A percentile compares a stretch with the other conserved stretches of the same genome.
Evolutionary conservation across 2,888 invertebrate genomes (phyloP).

Genomic region (Serrognathus titanus): DNA sequence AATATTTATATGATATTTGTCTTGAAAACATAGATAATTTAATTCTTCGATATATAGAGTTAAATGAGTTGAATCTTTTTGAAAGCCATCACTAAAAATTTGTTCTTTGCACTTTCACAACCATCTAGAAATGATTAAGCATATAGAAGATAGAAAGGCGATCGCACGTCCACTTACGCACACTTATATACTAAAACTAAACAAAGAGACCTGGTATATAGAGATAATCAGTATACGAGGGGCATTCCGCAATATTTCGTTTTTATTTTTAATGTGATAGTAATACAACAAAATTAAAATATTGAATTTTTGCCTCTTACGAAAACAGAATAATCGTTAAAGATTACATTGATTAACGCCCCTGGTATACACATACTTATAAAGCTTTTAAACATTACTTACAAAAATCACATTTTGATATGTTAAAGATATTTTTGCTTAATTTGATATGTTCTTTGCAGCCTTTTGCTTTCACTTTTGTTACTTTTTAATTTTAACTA

Average conservation of each 20-base stretch:
- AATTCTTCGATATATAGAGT: too few species aligned
- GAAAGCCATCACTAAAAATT: not conserved
- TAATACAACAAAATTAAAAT: not conserved
- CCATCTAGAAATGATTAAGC: not conserved
- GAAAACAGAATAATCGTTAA: not conserved
- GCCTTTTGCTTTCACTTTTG: slow-evolving; percentile 13
- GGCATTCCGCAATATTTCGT: not conserved
- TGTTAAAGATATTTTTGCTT: slow-evolving; percentile 17
- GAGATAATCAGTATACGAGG: not conserved
- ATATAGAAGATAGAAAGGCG: slow-evolving; percentile 9
- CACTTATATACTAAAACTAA: slow-evolving; percentile 6
- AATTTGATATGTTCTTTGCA: slow-evolving; percentile 26
- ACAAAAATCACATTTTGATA: slow-evolving; percentile 24
- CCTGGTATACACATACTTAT: not conserved
- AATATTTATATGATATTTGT: too few species aligned
- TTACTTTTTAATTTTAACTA: not conserved
- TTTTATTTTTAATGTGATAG: not conserved
- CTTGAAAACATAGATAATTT: too few species aligned
- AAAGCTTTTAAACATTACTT: not conserved
- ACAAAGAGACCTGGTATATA: slow-evolving; percentile 4
- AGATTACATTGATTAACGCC: too few species aligned
- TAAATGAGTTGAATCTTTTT: too few species aligned
- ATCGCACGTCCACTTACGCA: slow-evolving; percentile 2
- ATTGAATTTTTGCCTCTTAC: not conserved
- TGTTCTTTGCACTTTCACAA: not conserved